Evolutionary conservation across 2,888 invertebrate genomes (phyloP).

Genomic region (Xanthorhoe designata): DNA sequence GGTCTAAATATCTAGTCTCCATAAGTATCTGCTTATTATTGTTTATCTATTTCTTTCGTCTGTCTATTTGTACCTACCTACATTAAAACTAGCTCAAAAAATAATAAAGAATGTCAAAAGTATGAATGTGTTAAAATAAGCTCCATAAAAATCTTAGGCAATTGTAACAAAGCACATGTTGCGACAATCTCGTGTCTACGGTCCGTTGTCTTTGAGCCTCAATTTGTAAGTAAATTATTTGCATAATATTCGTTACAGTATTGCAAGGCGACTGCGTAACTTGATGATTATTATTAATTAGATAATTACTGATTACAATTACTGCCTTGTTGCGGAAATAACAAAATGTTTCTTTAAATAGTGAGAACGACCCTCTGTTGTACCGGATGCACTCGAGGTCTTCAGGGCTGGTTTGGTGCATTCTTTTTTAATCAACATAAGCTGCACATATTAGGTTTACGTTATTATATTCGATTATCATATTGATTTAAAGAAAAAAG

Average conservation of each 20-base stretch:
- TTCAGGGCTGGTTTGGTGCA: slow-evolving; percentile 51
- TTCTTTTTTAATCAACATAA: slow-evolving; percentile 33
- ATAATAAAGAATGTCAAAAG: slow-evolving; percentile 1
- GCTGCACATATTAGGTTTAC: not conserved
- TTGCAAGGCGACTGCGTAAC: slow-evolving; percentile 55
- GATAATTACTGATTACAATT: slow-evolving; percentile 62
- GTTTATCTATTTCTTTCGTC: too few relatives aligned
- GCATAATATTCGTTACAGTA: slow-evolving; percentile 55
- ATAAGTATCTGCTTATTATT: not conserved
- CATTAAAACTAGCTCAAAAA: not conserved
- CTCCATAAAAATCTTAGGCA: slow-evolving; percentile 26
- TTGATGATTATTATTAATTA: slow-evolving; percentile 57
- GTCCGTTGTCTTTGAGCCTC: slow-evolving; percentile 39
- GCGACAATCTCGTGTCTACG: slow-evolving; percentile 41
- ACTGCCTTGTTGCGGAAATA: slow-evolving; percentile 68
- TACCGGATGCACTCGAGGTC: slow-evolving; percentile 77
- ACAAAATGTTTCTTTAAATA: slow-evolving; percentile 70
- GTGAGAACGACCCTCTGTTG: slow-evolving; percentile 78
- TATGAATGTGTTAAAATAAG: not conserved
- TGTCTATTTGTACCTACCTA: too few relatives aligned
- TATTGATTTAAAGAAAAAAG: too few relatives aligned
- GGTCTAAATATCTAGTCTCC: not conserved
- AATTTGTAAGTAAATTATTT: slow-evolving; percentile 54
- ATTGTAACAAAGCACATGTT: slow-evolving; percentile 35
- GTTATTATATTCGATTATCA: too few relatives aligned